These are phyloP conservation scores for Meleagris gallopavo DNA, from an alignment of 2,113 vertebrate genomes.

Conservation along the genomic window DNA sequence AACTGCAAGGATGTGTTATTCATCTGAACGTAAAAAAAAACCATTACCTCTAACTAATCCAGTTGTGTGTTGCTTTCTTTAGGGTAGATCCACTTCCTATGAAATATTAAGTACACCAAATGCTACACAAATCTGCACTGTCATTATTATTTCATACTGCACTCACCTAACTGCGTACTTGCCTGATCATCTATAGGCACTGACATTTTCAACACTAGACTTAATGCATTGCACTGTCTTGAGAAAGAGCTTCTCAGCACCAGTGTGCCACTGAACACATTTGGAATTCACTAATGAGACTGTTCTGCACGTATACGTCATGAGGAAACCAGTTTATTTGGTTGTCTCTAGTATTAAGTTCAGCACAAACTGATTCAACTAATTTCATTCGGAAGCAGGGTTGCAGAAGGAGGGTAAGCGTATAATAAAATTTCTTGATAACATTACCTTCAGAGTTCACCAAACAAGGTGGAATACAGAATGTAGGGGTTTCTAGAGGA, in stretches of 20 bases:
- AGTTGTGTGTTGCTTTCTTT: neutral
- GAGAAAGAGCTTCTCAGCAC: neutral
- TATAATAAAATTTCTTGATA: neutral
- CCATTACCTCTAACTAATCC: neutral
- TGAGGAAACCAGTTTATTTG: neutral
- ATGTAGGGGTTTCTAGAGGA: neutral
- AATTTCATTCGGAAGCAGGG: slow-evolving; percentile 26
- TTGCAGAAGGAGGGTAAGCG: neutral
- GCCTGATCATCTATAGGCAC: neutral
- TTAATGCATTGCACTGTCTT: slow-evolving; percentile 22
- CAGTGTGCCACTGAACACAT: neutral
- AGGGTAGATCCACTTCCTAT: neutral
- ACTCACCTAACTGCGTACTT: slow-evolving; percentile 23
- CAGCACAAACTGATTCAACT: slow-evolving; percentile 6
- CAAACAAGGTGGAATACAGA: neutral
- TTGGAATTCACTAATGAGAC: neutral
- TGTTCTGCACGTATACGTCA: neutral
- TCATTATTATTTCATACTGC: slow-evolving; percentile 49
- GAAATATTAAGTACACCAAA: slow-evolving; percentile 42
- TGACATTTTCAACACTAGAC: slow-evolving; percentile 39
- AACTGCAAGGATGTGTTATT: neutral
- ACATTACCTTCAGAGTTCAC: neutral
- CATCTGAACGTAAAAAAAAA: neutral
- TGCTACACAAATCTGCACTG: slow-evolving; percentile 2
- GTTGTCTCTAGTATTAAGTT: neutral